A percentile compares a stretch with the other conserved stretches of the same genome.
Evolutionary conservation across 1,140 invertebrate genomes (phyloP).

Genomic region (Wiebesia pumilae): DNA sequence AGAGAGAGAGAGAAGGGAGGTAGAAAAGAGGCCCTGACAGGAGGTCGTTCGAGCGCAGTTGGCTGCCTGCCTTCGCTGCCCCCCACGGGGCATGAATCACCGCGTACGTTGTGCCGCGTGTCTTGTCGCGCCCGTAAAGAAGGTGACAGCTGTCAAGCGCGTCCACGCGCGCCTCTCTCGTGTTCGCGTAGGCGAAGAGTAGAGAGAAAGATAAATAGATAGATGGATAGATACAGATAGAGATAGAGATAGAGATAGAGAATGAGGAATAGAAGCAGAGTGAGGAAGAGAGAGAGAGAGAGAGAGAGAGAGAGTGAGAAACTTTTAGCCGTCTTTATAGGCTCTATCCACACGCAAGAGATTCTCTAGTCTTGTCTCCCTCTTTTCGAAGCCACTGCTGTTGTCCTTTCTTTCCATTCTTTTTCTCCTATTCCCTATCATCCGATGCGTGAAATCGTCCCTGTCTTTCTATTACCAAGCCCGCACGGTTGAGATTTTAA

Average conservation of each 20-base stretch:
- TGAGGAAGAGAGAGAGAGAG: not conserved
- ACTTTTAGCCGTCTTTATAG: not conserved
- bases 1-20: slow-evolving; percentile 11
- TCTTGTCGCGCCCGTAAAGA: slow-evolving; percentile 66
- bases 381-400: not conserved
- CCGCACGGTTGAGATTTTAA: slow-evolving; percentile 15
- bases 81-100: slow-evolving; percentile 71
- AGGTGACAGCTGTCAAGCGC: slow-evolving; percentile 73
- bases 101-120: slow-evolving; percentile 57
- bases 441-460: slow-evolving; percentile 4
- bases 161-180: slow-evolving; percentile 50
- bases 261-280: too few species aligned
- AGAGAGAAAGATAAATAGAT: not conserved
- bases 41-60: slow-evolving; percentile 60
- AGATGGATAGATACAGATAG: not conserved
- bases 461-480: not conserved
- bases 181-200: not conserved
- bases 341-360: not conserved
- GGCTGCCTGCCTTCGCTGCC: slow-evolving; percentile 52
- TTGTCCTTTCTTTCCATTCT: not conserved
- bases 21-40: slow-evolving; percentile 65
- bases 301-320: slow-evolving; percentile 47
- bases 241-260: not conserved
- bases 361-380: not conserved
- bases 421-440: not conserved